These are phyloP conservation scores for Hylia prasina DNA, from an alignment of 2,113 vertebrate species.

Conservation along the genomic window DNA sequence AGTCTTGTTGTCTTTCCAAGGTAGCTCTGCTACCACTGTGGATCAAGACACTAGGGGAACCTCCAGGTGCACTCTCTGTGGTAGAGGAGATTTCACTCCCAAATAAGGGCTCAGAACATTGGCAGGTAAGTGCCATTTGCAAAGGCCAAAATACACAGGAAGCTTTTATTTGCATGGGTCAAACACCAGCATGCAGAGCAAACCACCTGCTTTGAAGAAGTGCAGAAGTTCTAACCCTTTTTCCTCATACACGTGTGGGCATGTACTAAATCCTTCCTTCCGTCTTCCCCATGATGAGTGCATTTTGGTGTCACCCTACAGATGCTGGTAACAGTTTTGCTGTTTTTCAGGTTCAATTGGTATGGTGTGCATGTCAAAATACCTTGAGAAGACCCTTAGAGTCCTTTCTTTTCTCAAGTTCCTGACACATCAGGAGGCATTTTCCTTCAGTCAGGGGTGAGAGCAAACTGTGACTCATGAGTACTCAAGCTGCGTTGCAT, in stretches of 20 bases:
- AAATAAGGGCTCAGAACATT: neutral
- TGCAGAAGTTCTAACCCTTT: neutral
- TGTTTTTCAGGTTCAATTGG: neutral
- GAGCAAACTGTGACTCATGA: neutral
- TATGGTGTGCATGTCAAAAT: neutral
- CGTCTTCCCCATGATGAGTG: neutral
- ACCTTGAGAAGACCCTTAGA: neutral
- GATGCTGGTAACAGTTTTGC: neutral
- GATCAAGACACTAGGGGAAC: neutral
- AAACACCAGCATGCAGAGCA: neutral
- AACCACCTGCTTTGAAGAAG: neutral
- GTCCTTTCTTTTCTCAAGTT: neutral
- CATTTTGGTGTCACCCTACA: neutral
- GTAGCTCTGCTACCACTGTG: neutral
- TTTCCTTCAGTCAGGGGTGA: neutral
- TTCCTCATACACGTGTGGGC: neutral
- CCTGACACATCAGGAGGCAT: neutral
- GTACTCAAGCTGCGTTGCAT: neutral
- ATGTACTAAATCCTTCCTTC: neutral
- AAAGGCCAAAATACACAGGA: neutral
- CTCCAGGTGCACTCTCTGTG: neutral
- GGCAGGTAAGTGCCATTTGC: neutral
- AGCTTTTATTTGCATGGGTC: neutral
- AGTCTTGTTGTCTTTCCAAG: neutral
- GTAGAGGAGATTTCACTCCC: neutral